Percentiles rank a stretch among this genome's conserved stretches.
Evolutionary conservation across 2,113 vertebrate species (phyloP).

Genomic region (Xiphorhynchus elegans): DNA sequence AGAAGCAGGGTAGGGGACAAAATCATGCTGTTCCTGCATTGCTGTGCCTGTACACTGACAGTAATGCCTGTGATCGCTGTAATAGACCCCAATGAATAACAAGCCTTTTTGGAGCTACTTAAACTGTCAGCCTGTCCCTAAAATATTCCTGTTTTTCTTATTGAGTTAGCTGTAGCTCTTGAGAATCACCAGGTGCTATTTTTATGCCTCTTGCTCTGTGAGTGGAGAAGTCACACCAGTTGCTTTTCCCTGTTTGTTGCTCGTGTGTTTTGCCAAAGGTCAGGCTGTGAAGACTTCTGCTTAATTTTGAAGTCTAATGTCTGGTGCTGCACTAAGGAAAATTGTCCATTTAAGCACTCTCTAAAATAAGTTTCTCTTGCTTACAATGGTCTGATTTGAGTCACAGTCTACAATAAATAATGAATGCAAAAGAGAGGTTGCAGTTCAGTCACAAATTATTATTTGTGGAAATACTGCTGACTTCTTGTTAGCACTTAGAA

Average conservation of each 20-base stretch:
- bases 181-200: not conserved
- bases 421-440: not conserved
- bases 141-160: not conserved
- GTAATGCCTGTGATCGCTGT: not conserved
- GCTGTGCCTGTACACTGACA: not conserved
- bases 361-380: not conserved
- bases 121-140: not conserved
- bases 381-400: not conserved
- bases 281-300: not conserved
- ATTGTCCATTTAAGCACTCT: not conserved
- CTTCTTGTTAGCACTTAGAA: not conserved
- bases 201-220: not conserved
- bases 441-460: slow-evolving; percentile 8
- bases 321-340: not conserved
- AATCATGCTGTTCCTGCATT: not conserved
- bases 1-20: not conserved
- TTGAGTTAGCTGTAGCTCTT: not conserved
- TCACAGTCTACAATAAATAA: not conserved
- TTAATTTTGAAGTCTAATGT: not conserved
- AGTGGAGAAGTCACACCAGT: not conserved
- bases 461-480: slow-evolving; percentile 20
- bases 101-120: not conserved
- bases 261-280: not conserved
- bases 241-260: not conserved
- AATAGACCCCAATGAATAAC: not conserved